Evolutionary conservation across 2,797 vertebrate species (phyloP).

Genomic region (Peromyscus nudipes): DNA sequence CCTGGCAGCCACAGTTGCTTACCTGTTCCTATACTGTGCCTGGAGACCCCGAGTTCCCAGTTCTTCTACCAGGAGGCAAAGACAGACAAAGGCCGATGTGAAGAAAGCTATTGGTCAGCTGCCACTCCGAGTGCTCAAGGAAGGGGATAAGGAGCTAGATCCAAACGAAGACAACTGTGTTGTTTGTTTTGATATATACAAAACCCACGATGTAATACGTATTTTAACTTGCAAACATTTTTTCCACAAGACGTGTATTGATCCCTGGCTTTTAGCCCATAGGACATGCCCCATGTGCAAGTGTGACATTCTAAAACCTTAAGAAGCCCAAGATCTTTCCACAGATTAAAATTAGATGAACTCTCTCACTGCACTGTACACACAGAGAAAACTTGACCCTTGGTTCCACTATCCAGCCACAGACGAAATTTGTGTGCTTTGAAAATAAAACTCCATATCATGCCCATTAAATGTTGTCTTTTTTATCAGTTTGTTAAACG

Average conservation of each 20-base stretch:
- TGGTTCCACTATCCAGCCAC: conserved; percentile 1
- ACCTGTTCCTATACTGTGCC: conserved; percentile 77
- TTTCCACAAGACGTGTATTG: conserved; percentile 93
- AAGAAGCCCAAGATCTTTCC: conserved; percentile 83
- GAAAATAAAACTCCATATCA: conserved; percentile 79
- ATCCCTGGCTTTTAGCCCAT: conserved; percentile 92
- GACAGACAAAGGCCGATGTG: conserved; percentile 77
- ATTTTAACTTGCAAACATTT: conserved; percentile 87
- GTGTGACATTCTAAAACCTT: conserved; percentile 90
- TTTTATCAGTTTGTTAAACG: conserved; percentile 15
- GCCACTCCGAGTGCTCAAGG: conserved; percentile 78
- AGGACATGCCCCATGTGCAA: conserved; percentile 92
- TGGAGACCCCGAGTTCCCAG: conserved; percentile 55
- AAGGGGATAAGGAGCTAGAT: conserved; percentile 80
- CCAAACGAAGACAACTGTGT: conserved; percentile 69
- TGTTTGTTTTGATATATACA: conserved; percentile 78
- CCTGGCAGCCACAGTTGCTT: conserved; percentile 75
- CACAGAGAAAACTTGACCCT: conserved; percentile 60
- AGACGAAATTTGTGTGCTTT: conserved; percentile 56
- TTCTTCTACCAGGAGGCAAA: conserved; percentile 61
- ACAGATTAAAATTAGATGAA: neutral
- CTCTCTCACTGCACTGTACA: conserved; percentile 25
- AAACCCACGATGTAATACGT: conserved; percentile 70
- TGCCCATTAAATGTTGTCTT: conserved; percentile 59
- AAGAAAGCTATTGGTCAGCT: conserved; percentile 76